Conservation (phyloP, 2,797 vertebrate genomes). For the Leptodactylus fallax region DNA sequence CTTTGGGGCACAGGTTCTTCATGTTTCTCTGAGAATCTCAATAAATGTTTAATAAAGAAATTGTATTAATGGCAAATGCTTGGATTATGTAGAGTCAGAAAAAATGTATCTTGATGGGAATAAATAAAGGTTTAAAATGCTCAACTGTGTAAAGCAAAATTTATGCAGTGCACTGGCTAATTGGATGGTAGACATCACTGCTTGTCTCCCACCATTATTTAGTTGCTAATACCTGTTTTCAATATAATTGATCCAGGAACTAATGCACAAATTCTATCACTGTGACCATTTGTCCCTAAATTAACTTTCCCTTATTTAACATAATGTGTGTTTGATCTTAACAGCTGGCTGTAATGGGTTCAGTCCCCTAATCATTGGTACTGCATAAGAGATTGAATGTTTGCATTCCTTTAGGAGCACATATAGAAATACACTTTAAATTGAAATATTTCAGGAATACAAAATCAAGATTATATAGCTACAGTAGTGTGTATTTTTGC, state of each 20-base stretch:
- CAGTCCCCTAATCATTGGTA: background rate
- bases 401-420: constrained; percentile 1
- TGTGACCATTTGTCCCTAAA: background rate
- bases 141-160: background rate
- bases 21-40: too few relatives aligned
- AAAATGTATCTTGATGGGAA: background rate
- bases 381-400: background rate
- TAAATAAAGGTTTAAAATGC: background rate
- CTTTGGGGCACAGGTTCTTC: too few relatives aligned
- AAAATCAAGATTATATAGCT: too few relatives aligned
- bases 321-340: background rate
- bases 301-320: constrained; percentile 27
- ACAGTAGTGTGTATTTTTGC: background rate
- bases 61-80: too few relatives aligned
- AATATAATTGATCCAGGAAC: constrained; percentile 2
- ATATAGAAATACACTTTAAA: constrained; percentile 1
- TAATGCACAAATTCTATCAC: background rate
- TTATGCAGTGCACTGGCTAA: background rate
- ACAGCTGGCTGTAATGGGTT: background rate
- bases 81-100: background rate
- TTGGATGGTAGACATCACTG: background rate
- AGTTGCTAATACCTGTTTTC: background rate
- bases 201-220: background rate
- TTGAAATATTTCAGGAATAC: constrained; percentile 11
- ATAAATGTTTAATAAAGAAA: too few relatives aligned